Percentiles rank a stretch among this genome's conserved stretches.
These are phyloP conservation scores for Balaeniceps rex DNA, from an alignment of 2,113 vertebrate genomes.

Conservation along the genomic window DNA sequence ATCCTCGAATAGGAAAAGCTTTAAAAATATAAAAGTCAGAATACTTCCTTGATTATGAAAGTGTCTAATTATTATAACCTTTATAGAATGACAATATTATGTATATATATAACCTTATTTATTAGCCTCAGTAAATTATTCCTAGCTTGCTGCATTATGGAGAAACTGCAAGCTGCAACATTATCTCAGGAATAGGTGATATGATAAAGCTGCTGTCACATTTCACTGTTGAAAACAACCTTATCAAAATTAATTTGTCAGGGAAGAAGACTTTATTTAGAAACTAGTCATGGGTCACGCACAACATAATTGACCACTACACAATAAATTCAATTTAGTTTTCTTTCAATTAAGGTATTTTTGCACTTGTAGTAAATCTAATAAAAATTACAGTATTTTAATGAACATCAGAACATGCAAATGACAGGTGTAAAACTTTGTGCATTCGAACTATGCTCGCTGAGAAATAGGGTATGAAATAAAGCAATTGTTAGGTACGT, in stretches of 20 bases:
- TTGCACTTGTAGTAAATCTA: not conserved
- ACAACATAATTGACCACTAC: constrained; percentile 54
- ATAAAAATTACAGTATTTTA: not conserved
- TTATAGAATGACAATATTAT: not conserved
- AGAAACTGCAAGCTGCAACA: not conserved
- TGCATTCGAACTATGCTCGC: not conserved
- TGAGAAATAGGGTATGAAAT: not conserved
- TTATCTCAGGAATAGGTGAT: not conserved
- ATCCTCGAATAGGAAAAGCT: not conserved
- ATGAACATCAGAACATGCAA: not conserved
- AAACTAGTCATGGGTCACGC: constrained; percentile 41
- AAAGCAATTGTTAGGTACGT: not conserved
- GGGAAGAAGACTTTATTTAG: constrained; percentile 39
- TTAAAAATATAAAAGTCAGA: not conserved
- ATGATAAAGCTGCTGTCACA: constrained; percentile 49
- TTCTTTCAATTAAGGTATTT: not conserved
- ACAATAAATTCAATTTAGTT: constrained; percentile 36
- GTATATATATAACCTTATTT: not conserved
- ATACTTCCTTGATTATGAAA: not conserved
- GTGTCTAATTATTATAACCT: not conserved
- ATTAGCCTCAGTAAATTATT: not conserved
- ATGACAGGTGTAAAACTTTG: not conserved
- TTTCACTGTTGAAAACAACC: constrained; percentile 40
- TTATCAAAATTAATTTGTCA: constrained; percentile 45
- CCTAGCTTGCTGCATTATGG: not conserved